Percentiles rank a stretch among this genome's conserved stretches.
phyloP scores from a whole-genome alignment of 1,140 invertebrate genomes.

The Octopus bimaculoides region DNA sequence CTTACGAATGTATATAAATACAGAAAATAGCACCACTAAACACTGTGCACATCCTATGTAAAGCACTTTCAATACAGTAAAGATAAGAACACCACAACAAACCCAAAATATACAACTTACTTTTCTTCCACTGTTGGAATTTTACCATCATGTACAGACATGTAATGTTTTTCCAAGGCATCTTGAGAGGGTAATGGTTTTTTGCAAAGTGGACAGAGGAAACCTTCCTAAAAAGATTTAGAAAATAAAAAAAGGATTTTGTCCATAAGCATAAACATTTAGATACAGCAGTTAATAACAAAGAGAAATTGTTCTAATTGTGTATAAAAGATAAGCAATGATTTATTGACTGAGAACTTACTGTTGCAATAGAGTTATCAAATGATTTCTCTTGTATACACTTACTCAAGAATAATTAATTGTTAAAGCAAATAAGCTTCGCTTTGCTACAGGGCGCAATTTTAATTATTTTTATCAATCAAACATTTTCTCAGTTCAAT shows the following conservation, averaged over 20 bases:
- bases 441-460: no score
- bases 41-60: no score
- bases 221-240: slow-evolving; percentile 46
- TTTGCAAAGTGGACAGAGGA: slow-evolving; percentile 58
- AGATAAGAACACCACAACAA: no score
- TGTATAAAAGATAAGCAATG: neutral
- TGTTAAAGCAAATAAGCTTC: neutral
- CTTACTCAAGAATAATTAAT: neutral
- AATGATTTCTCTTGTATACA: neutral
- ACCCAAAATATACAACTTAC: slow-evolving; percentile 19
- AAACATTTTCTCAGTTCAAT: no score
- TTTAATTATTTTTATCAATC: no score
- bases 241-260: slow-evolving; percentile 9
- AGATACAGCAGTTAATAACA: neutral
- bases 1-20: no score
- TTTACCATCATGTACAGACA: slow-evolving; percentile 33
- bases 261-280: neutral
- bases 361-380: neutral
- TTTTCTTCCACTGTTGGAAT: slow-evolving; percentile 28
- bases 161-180: slow-evolving; percentile 50
- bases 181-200: slow-evolving; percentile 51
- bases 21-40: no score
- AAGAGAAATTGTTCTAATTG: neutral
- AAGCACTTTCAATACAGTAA: no score
- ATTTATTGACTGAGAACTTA: neutral